A percentile compares a stretch with the other conserved stretches of the same genome.
These are phyloP conservation scores for Drosophila athabasca DNA, from an alignment of 1,140 invertebrate genomes.

Conservation along the genomic window DNA sequence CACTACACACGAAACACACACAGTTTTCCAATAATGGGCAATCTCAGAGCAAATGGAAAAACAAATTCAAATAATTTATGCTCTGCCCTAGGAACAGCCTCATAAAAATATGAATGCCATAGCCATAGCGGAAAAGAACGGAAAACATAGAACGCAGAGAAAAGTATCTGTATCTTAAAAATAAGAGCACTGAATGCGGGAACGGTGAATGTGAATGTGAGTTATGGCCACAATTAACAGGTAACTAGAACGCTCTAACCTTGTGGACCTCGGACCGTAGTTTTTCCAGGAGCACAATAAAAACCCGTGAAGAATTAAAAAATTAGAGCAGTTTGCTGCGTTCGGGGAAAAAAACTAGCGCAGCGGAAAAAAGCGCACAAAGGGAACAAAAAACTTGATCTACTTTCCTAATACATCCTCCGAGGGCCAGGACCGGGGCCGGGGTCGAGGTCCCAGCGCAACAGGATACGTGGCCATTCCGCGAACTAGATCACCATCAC, in stretches of 20 bases:
- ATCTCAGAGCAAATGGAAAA: conserved; percentile 4
- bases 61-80: conserved; percentile 28
- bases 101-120: conserved; percentile 45
- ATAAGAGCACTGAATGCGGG: conserved; percentile 15
- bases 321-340: conserved; percentile 70
- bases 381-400: conserved; percentile 79
- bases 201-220: neutral
- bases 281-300: conserved; percentile 56
- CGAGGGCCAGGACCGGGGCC: conserved; percentile 20
- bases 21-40: conserved; percentile 30
- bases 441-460: conserved; percentile 34
- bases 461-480: conserved; percentile 63
- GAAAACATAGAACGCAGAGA: neutral
- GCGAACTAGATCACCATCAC: conserved; percentile 36
- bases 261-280: conserved; percentile 55
- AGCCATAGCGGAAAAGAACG: neutral
- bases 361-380: conserved; percentile 74
- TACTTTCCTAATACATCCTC: conserved; percentile 65
- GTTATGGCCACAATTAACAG: conserved; percentile 72
- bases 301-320: conserved; percentile 78
- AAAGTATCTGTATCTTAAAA: conserved; percentile 25
- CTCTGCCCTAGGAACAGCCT: neutral
- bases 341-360: conserved; percentile 79
- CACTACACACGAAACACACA: too few relatives aligned
- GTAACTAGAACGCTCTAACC: conserved; percentile 64